phyloP scores from a whole-genome alignment of 2,797 vertebrate genomes.

The Triplophysa yarkandensis region DNA sequence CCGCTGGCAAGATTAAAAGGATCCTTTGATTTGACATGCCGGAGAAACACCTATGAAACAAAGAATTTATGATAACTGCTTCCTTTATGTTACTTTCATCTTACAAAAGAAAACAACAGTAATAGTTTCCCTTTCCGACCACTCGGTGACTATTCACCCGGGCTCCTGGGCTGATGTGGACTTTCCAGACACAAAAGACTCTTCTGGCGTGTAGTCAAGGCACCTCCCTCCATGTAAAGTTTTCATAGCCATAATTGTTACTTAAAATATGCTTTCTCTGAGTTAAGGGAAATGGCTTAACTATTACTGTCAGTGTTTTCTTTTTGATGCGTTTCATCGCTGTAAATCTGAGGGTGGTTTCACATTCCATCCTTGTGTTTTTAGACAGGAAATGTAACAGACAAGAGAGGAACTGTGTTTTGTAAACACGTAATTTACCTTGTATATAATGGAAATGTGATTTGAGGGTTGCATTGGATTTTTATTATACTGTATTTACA shows the following conservation, averaged over 20 bases:
- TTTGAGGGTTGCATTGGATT: not conserved
- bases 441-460: constrained; percentile 17
- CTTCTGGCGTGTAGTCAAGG: constrained; percentile 80
- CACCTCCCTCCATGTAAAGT: constrained; percentile 76
- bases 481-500: not conserved
- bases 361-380: constrained; percentile 49
- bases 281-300: constrained; percentile 73
- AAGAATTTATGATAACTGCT: constrained; percentile 79
- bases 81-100: constrained; percentile 78
- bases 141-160: constrained; percentile 76
- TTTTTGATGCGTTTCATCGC: constrained; percentile 63
- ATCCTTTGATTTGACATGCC: constrained; percentile 44
- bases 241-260: constrained; percentile 76
- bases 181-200: constrained; percentile 83
- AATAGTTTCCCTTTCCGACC: constrained; percentile 85
- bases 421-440: constrained; percentile 28
- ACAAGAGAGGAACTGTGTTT: constrained; percentile 29
- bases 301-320: constrained; percentile 68
- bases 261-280: constrained; percentile 73
- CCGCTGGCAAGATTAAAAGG: constrained; percentile 57
- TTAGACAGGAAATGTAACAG: constrained; percentile 50
- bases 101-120: constrained; percentile 83
- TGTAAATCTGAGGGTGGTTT: constrained; percentile 51
- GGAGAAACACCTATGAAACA: constrained; percentile 70
- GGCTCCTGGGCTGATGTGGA: constrained; percentile 74